Evolutionary conservation across 92 coral and sea anemone genomes (phyloP).

Genomic region (Phenganax stokvisi): DNA sequence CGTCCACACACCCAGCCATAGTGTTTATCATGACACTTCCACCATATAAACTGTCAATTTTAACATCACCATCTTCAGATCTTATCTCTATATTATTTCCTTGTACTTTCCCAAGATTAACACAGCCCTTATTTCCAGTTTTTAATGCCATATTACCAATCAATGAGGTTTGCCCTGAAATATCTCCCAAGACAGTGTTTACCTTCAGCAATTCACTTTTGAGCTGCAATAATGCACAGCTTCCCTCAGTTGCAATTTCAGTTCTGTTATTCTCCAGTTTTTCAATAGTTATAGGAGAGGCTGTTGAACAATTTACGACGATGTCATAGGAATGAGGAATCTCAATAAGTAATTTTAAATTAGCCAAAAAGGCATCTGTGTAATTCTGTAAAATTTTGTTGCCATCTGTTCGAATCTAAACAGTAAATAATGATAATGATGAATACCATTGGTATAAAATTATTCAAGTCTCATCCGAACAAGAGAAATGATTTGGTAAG

Average conservation of each 20-base stretch:
- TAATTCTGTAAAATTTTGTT: background rate
- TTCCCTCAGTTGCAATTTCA: constrained; percentile 1
- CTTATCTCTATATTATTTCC: constrained; percentile 65
- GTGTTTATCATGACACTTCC: constrained; percentile 56
- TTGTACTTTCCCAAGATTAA: constrained; percentile 67
- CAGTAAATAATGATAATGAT: background rate
- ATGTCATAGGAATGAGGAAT: constrained; percentile 24
- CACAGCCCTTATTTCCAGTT: constrained; percentile 53
- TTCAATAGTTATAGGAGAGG: background rate
- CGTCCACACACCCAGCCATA: constrained; percentile 52
- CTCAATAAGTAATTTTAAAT: constrained; percentile 12
- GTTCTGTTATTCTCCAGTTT: constrained; percentile 8
- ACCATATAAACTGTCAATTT: constrained; percentile 60
- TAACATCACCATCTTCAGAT: constrained; percentile 54
- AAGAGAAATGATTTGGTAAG: no score
- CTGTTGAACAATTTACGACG: background rate
- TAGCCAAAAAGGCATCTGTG: background rate
- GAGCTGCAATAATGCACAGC: constrained; percentile 14
- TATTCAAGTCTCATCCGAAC: no score
- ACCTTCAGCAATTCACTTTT: constrained; percentile 32
- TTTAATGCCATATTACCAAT: constrained; percentile 57
- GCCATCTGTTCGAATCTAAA: constrained; percentile 8
- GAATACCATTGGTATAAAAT: background rate
- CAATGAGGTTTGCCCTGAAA: constrained; percentile 56
- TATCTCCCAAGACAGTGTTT: constrained; percentile 53